Evolutionary conservation across 2,888 invertebrate species (phyloP).

Genomic region (Drosophila nr. perissopoda): DNA sequence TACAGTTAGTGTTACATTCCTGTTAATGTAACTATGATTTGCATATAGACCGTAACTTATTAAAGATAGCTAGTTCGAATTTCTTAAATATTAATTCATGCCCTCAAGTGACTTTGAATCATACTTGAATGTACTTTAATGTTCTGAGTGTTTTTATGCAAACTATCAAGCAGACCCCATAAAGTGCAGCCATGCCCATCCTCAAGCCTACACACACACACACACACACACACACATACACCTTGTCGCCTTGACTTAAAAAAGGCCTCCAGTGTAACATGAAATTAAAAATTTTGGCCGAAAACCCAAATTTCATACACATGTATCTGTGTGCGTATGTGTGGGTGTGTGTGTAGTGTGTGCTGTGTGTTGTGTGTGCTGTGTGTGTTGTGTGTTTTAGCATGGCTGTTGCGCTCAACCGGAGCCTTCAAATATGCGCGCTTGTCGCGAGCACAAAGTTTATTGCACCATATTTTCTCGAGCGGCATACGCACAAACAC

Average conservation of each 20-base stretch:
- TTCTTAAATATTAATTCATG: not conserved
- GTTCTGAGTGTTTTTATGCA: slow-evolving; percentile 5
- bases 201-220: slow-evolving; percentile 7
- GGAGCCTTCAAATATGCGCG: slow-evolving; percentile 72
- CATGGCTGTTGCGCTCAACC: slow-evolving; percentile 43
- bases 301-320: slow-evolving; percentile 29
- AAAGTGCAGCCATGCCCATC: slow-evolving; percentile 9
- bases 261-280: slow-evolving; percentile 52
- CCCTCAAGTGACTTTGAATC: not conserved
- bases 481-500: slow-evolving; percentile 50
- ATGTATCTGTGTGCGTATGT: slow-evolving; percentile 6
- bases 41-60: not conserved
- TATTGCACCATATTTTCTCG: slow-evolving; percentile 65
- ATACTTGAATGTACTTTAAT: slow-evolving; percentile 8
- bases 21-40: not conserved
- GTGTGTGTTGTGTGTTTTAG: slow-evolving; percentile 2
- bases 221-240: slow-evolving; percentile 9
- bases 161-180: slow-evolving; percentile 17
- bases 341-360: slow-evolving; percentile 6
- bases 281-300: slow-evolving; percentile 74
- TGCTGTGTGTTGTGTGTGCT: not conserved
- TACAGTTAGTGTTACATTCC: not conserved
- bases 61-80: not conserved
- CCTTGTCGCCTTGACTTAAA: slow-evolving; percentile 58
- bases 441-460: slow-evolving; percentile 66